Percentiles rank a stretch among this genome's conserved stretches.
Evolutionary conservation across 2,113 vertebrate species (phyloP).

Genomic region (western clawed frog (Xenopus tropicalis)): UCB_Xtro_10.0 CM004450.2:24196501-24197000

Average conservation of each 20-base stretch:
- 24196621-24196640: slow-evolving; percentile 9
- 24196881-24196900: too few relatives aligned
- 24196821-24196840: too few relatives aligned
- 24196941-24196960: too few relatives aligned
- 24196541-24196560: not conserved
- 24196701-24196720: slow-evolving; percentile 27
- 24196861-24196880: too few relatives aligned
- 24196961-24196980: too few relatives aligned
- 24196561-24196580: not conserved
- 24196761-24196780: slow-evolving; percentile 10
- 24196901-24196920: too few relatives aligned
- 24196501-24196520: too few relatives aligned
- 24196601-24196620: not conserved
- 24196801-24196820: too few relatives aligned
- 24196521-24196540: not conserved
- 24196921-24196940: too few relatives aligned
- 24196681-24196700: slow-evolving; percentile 26
- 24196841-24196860: too few relatives aligned
- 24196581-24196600: slow-evolving; percentile 24
- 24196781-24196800: not conserved
- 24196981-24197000: too few relatives aligned
- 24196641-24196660: slow-evolving; percentile 1
- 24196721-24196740: not conserved
- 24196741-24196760: slow-evolving; percentile 10
- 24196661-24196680: slow-evolving; percentile 24